Evolutionary conservation across 2,888 invertebrate species (phyloP).

Genomic region (Lasioglossum zephyrum): DNA sequence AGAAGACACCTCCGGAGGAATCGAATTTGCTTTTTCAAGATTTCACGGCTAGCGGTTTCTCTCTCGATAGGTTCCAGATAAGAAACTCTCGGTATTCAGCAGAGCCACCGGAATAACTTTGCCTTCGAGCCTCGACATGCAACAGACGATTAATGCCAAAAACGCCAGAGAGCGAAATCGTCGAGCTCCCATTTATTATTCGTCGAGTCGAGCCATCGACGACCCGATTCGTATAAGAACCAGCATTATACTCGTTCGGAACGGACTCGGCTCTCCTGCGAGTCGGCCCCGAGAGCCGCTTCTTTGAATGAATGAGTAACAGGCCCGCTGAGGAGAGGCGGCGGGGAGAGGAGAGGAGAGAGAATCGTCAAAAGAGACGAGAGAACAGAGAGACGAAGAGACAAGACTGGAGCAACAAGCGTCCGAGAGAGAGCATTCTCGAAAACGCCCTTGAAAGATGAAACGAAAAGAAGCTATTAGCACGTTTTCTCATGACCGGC

Average conservation of each 20-base stretch:
- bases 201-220: constrained; percentile 17
- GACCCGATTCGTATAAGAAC: constrained; percentile 58
- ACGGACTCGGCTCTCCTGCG: constrained; percentile 25
- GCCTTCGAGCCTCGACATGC: neutral
- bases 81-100: neutral
- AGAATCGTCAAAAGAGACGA: constrained; percentile 37
- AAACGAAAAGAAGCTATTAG: constrained; percentile 60
- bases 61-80: neutral
- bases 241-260: constrained; percentile 58
- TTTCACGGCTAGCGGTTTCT: neutral
- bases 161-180: constrained; percentile 6
- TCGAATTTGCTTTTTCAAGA: neutral
- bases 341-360: constrained; percentile 12
- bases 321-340: constrained; percentile 27
- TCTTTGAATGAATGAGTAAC: constrained; percentile 67
- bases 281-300: constrained; percentile 22
- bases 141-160: constrained; percentile 1
- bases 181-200: constrained; percentile 43
- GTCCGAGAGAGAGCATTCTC: constrained; percentile 1
- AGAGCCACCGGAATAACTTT: neutral
- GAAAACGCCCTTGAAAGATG: constrained; percentile 61
- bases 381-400: constrained; percentile 17
- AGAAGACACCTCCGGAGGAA: neutral
- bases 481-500: constrained; percentile 40
- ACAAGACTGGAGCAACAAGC: constrained; percentile 3